Conservation (phyloP, 2,888 invertebrate genomes). For the Leptinotarsa peninsularis region DNA sequence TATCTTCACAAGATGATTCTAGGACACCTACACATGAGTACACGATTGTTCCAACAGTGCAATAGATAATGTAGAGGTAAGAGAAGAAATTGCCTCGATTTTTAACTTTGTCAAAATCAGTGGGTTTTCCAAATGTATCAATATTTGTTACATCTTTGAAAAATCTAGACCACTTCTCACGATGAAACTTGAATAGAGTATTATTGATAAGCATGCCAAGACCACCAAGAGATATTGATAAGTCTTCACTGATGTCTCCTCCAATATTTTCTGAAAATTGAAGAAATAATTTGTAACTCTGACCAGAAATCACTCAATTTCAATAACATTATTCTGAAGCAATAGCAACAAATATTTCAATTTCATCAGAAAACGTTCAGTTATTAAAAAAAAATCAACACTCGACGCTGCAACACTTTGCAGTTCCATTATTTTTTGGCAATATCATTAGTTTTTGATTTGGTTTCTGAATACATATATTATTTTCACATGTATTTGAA, state of each 20-base stretch:
- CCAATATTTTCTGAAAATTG: conserved; percentile 35
- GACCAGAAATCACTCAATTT: too few relatives aligned
- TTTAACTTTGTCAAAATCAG: conserved; percentile 26
- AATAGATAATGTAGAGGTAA: conserved; percentile 28
- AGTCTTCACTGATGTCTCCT: conserved; percentile 40
- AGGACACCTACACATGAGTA: conserved; percentile 23
- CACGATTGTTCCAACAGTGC: conserved; percentile 23
- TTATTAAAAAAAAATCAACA: too few relatives aligned
- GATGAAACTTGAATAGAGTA: conserved; percentile 25
- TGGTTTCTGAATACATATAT: too few relatives aligned
- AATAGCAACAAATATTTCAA: too few relatives aligned
- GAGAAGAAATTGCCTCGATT: conserved; percentile 31
- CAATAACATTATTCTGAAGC: background rate
- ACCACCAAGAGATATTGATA: conserved; percentile 36
- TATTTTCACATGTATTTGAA: too few relatives aligned
- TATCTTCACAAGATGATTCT: conserved; percentile 29
- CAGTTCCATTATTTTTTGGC: too few relatives aligned
- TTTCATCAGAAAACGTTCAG: too few relatives aligned
- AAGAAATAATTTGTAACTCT: too few relatives aligned
- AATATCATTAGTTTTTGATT: too few relatives aligned
- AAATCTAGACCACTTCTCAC: conserved; percentile 31
- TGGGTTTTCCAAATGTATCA: conserved; percentile 29
- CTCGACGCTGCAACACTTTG: background rate
- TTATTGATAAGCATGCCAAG: conserved; percentile 24
- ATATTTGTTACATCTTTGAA: conserved; percentile 30